Percentiles rank a stretch among this genome's conserved stretches.
Evolutionary conservation across 2,113 vertebrate genomes (phyloP).

Genomic region (Dasypus novemcinctus): DNA sequence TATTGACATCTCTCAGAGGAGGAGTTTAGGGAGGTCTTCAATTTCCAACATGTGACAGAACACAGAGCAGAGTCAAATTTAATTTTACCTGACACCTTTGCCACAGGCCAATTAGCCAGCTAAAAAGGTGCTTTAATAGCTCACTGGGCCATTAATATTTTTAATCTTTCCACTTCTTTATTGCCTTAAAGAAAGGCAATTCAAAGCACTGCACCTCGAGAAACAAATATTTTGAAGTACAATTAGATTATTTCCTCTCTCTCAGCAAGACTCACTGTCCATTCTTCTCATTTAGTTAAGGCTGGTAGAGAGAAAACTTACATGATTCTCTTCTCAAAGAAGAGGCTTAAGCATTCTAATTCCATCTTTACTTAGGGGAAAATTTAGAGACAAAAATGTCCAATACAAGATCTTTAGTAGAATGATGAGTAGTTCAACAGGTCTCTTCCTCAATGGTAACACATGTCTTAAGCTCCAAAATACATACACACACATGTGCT

Average conservation of each 20-base stretch:
- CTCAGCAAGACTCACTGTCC: not conserved
- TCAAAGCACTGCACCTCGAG: not conserved
- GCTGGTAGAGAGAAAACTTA: not conserved
- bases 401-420: not conserved
- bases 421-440: not conserved
- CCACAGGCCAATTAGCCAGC: not conserved
- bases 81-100: not conserved
- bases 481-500: not conserved
- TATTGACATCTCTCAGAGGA: not conserved
- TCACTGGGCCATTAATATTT: not conserved
- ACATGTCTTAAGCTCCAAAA: not conserved
- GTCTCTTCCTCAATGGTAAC: not conserved
- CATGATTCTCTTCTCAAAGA: slow-evolving; percentile 8
- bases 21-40: not conserved
- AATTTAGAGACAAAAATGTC: not conserved
- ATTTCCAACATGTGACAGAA: not conserved
- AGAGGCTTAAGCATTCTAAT: not conserved
- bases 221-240: not conserved
- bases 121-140: not conserved
- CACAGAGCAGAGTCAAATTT: not conserved
- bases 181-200: not conserved
- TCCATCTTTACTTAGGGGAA: not conserved
- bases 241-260: not conserved
- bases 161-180: not conserved
- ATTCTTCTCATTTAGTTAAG: not conserved